Base-by-base conservation (phyloP, 1,140 invertebrate genomes). In the Coenobita brevimanus region DNA sequence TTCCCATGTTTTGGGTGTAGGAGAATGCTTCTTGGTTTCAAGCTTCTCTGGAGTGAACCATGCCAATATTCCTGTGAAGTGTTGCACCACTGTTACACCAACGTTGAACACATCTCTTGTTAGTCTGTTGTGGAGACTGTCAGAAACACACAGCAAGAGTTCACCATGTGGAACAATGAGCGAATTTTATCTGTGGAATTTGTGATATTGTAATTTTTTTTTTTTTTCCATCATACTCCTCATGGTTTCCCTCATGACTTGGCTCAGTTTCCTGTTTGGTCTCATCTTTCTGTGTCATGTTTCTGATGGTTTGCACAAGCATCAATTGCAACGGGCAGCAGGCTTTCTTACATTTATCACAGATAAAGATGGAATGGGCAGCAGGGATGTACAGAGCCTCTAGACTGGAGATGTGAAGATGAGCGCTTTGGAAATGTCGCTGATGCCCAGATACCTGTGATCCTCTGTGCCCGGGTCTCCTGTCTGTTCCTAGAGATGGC, bases 401-500 rank as follows among this genome's bases (percentile, higher is more conserved):
- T n/a, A n/a, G n/a, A n/a, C n/a, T n/a, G n/a, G n/a, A n/a, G n/a
- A n/a, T n/a, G n/a, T n/a, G n/a, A n/a, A n/a, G n/a, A n/a, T n/a
- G n/a, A n/a, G n/a, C n/a, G 27, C 30, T 60, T 50, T 43, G 60
- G 50, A 46, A 46, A 67, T 30, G 62, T 82, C 38, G 38, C 41
- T 82, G 46, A 67, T 82, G 41, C 79, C 62, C 60, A 62, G 79
- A 82, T 60, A 41, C 46, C 41, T 64, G 71, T 76, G 82, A 85
- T 85, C 36, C 54, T 54, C 57, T n/a, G 71, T 27, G 46, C 8
- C 27, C 60, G 38, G 82, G 82, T 33, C 46, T 50, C 24, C 27
- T 57, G 85, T 80, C 64, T 79, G 85, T 87, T 87, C 85, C 85
- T 87, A 87, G 64, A 80, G 85, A 87, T 81, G 85, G 85, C 85